Evolutionary conservation across 2,113 vertebrate genomes (phyloP).

Genomic region (Callopanchax toddi): DNA sequence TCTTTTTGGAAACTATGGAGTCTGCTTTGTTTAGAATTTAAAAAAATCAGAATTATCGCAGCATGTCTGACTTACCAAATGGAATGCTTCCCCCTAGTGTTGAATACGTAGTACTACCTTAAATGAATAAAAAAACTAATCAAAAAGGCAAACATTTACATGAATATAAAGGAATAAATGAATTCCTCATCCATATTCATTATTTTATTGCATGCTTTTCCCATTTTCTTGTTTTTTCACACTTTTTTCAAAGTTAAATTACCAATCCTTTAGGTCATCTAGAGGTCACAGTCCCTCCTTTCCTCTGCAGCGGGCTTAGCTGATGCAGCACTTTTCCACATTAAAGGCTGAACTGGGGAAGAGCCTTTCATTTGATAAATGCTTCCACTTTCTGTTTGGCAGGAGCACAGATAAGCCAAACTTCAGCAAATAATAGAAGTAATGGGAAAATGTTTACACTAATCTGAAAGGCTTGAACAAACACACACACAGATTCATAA

Average conservation of each 20-base stretch:
- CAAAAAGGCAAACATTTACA: too few relatives aligned
- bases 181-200: too few relatives aligned
- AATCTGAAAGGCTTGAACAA: not conserved
- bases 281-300: slow-evolving; percentile 13
- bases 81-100: too few relatives aligned
- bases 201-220: too few relatives aligned
- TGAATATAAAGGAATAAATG: too few relatives aligned
- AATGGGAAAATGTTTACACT: not conserved
- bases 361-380: slow-evolving; percentile 20
- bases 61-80: too few relatives aligned
- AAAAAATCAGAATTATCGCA: too few relatives aligned
- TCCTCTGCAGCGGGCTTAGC: slow-evolving; percentile 21
- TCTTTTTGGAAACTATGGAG: slow-evolving; percentile 55
- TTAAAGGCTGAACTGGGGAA: slow-evolving; percentile 25
- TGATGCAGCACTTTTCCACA: slow-evolving; percentile 50
- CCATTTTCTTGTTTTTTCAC: too few relatives aligned
- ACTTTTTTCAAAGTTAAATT: not conserved
- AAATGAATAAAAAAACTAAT: too few relatives aligned
- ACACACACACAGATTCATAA: not conserved
- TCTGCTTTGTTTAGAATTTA: too few relatives aligned
- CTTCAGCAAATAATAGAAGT: not conserved
- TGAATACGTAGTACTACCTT: too few relatives aligned
- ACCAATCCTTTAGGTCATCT: slow-evolving; percentile 28
- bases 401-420: slow-evolving; percentile 13
- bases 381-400: slow-evolving; percentile 1